Percentiles rank a stretch among this genome's conserved stretches.
These are phyloP conservation scores for Entelurus aequoreus DNA, from an alignment of 2,113 vertebrate genomes.

Conservation along the genomic window DNA sequence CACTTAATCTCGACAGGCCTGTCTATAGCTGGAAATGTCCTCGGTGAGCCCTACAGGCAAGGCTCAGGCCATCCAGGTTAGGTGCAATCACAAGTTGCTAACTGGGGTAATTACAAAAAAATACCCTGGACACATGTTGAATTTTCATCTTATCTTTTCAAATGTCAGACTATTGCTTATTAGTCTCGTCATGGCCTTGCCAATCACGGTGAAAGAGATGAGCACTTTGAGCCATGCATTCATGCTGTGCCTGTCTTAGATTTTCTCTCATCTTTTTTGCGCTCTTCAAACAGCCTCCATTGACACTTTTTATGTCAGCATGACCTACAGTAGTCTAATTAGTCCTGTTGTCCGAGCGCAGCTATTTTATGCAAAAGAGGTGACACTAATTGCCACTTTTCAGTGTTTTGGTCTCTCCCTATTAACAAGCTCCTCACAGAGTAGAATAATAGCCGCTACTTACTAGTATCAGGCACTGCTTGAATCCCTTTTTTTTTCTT, in stretches of 20 bases:
- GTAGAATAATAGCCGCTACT: too few relatives aligned
- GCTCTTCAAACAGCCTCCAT: slow-evolving; percentile 7
- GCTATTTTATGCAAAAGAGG: slow-evolving; percentile 12
- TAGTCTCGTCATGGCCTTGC: slow-evolving; percentile 60
- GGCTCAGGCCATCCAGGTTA: slow-evolving; percentile 34
- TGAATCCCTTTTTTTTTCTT: too few relatives aligned
- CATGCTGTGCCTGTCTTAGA: slow-evolving; percentile 21
- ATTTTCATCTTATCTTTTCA: slow-evolving; percentile 70
- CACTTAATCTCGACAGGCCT: slow-evolving; percentile 64
- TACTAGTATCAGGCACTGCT: too few relatives aligned
- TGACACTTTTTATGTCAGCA: slow-evolving; percentile 13
- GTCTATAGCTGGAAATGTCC: slow-evolving; percentile 61
- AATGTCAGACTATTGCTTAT: slow-evolving; percentile 72
- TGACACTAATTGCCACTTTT: neutral
- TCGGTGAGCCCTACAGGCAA: slow-evolving; percentile 50
- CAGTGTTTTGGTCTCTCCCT: too few relatives aligned
- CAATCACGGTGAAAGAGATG: slow-evolving; percentile 54
- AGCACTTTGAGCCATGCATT: slow-evolving; percentile 22
- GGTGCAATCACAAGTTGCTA: slow-evolving; percentile 57
- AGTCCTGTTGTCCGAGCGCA: slow-evolving; percentile 9
- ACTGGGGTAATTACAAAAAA: slow-evolving; percentile 65
- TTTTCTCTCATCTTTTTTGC: slow-evolving; percentile 9
- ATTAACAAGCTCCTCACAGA: too few relatives aligned
- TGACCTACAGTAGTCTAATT: slow-evolving; percentile 14
- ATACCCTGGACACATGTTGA: slow-evolving; percentile 53